Base-by-base conservation (phyloP, 1,140 invertebrate species). In the Drosophila nigrodunni region DNA sequence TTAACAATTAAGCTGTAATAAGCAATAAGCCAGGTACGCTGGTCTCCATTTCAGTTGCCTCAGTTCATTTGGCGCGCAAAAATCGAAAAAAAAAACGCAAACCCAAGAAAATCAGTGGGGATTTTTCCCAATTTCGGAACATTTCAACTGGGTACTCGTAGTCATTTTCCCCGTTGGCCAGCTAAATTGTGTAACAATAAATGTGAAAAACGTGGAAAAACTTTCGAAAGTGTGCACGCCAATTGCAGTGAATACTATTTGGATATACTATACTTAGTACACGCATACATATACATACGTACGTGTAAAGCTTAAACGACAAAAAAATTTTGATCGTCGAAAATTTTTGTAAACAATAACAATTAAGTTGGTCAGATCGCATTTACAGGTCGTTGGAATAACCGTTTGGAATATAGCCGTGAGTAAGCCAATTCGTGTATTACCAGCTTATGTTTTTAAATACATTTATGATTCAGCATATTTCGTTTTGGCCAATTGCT, bases 161-260 rank as follows among this genome's bases (percentile, higher is more conserved):
- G 25, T 52, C n/a, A 30, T 10, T 3, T 8, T 49, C 46, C 7
- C 46, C 18, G 46, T 9, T 25, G 46, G 37, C 54, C 55, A 62
- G 50, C 30, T 47, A 43, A 30, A 71, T 71, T 75, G 59, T 71
- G 73, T 46, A 75, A 75, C 50, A 30, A 25, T 11, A 43, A 7
- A 52, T 59, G 58, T 58, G 59, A 71, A 64, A 64, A 58, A 30
- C 55, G 21, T 65, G 41, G 41, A 34, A 44, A 60, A 68, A 60
- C 59, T 75, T 71, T 70, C 73, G 73, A 75, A 75, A 75, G 73
- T 75, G 72, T 47, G 55, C 55, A 67, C n/a, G 43, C 59, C 59
- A 47, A 71, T 64, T 70, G 37, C 66, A 61, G 46, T 21, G 41
- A 46, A 49, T 47, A 61, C 43, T 49, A 57, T 57, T 70, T 65